Base-by-base conservation (phyloP, 2,888 invertebrate genomes). In the Plutella xylostella region DNA sequence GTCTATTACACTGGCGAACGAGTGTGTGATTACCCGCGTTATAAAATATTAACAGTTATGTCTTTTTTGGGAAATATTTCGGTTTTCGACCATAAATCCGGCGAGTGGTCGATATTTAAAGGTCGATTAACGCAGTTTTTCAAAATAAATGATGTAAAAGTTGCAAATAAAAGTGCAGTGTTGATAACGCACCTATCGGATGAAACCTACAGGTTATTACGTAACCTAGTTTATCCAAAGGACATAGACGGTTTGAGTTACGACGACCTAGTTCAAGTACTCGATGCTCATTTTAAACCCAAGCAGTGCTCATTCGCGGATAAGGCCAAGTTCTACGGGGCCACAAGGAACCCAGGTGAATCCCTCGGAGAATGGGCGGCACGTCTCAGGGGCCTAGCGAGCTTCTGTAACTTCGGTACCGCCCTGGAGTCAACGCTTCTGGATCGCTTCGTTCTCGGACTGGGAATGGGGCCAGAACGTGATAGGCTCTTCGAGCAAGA, bases 371-470 rank as follows among this genome's bases (percentile, higher is more conserved):
- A 37, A 7, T 37, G 37, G 37, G 37, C 37, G 20, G 37, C 48
- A 39, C 45, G 46, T 43, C 21, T 49, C 15, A 33, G 50, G 14
- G 43, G 48, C 39, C 38, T 45, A 38, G 12, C 49, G 25, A 50
- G 45, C 18, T 46, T 48, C 22, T 51, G 54, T 37, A 45, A 51
- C 12, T 51, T 53, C 47, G 53, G 51, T 22, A 28, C 45, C 20
- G 51, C 48, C 14, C 33, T 55, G 18, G 51, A 52, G 22, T 46
- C 45, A 38, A 35, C 21, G 7, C 31, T 54, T 2, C 45, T 34
- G n/a, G 54, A 56, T 34, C 51, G 51, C 37, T 53, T 53, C 18
- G 35, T 35, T 5, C 18, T 35, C 7, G 37, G 37, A 11, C 14
- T 37, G 19, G 14, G 14, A 2, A 25, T 48, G 7, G 51, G 52